Base-by-base conservation (phyloP, 2,113 vertebrate species). In the rabbit (Oryctolagus cuniculus) region DNA sequence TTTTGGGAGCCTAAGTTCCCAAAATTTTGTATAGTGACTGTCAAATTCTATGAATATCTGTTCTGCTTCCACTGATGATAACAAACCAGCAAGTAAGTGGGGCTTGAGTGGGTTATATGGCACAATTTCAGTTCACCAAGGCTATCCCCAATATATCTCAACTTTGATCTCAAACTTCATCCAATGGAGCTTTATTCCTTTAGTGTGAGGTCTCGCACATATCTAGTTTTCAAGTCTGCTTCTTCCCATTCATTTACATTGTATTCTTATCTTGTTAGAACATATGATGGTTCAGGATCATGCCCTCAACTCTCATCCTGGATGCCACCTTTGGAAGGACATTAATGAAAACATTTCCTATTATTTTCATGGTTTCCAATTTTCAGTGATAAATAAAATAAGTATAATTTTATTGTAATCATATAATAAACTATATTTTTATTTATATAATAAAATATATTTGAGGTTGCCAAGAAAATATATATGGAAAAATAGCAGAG, bases 391-490 rank as follows among this genome's bases (percentile, higher is more conserved):
- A 63, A 92, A 94, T 74, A 93, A 88, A 74, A 72, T 66, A 58
- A 17, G 55, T 16, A 58, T 58, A 58, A 58, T 58, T 58, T 58
- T 17, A 58, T 58, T 58, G 55, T 72, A 84, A 6, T 5, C 55
- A 64, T 0, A 61, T 86, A 51, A 19, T 58, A 58, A 58, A 0
- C 82, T 69, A 61, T 72, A 80, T 72, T 95, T 87, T 61, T 72
- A 79, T 6, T 5, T 64, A 64, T 0, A 61, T 81, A 51, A 58
- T 58, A 58, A 58, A 0, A 86, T 69, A 53, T 72, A 80, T 75
- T 95, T 87, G 90, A 93, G 22, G 27, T 31, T 92, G 10, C 34
- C 64, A 94, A 78, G 55, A 92, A 82, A 96, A 93, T 25, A 83
- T 5, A 0, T 66, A 24, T 88, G 34, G 73, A 79, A 87, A 90